A percentile compares a stretch with the other conserved stretches of the same genome.
phyloP scores from a whole-genome alignment of 2,797 vertebrate genomes.

The Hafferia zeledoni region DNA sequence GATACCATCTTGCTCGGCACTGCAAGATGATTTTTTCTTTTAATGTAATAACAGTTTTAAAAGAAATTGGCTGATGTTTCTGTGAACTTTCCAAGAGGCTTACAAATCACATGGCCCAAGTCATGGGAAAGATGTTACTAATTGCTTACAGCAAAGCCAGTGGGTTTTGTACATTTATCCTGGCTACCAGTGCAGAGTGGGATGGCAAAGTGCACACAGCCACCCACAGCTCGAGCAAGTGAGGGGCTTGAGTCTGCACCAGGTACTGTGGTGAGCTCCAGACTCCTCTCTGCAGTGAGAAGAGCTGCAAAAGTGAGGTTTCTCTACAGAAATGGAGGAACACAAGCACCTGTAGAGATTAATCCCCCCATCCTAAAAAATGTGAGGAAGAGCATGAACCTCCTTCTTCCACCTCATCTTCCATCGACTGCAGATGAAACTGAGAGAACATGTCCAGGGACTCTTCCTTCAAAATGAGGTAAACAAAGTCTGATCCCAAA shows the following conservation, averaged over 20 bases:
- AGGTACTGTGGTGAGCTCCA: rapidly evolving
- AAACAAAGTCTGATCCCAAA: not conserved
- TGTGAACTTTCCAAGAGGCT: not conserved
- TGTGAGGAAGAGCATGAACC: not conserved
- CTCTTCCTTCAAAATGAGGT: rapidly evolving
- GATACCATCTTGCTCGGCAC: not conserved
- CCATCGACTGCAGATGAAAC: rapidly evolving
- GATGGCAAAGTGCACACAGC: not conserved
- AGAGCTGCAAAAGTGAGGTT: not conserved
- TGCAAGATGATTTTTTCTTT: not conserved
- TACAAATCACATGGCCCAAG: not conserved
- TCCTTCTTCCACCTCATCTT: not conserved
- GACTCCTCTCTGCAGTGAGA: not conserved
- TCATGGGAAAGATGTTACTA: not conserved
- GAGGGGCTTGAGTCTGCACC: not conserved
- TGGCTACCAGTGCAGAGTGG: not conserved
- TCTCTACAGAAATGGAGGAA: not conserved
- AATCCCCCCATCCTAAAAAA: not conserved
- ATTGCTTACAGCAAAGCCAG: not conserved
- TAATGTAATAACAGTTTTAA: not conserved
- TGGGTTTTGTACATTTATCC: not conserved
- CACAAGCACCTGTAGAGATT: not conserved
- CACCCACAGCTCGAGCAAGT: not conserved
- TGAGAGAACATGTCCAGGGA: not conserved
- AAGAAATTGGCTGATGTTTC: not conserved